These are phyloP conservation scores for Drosophila murphyi DNA, from an alignment of 1,140 invertebrate genomes.

Conservation along the genomic window DNA sequence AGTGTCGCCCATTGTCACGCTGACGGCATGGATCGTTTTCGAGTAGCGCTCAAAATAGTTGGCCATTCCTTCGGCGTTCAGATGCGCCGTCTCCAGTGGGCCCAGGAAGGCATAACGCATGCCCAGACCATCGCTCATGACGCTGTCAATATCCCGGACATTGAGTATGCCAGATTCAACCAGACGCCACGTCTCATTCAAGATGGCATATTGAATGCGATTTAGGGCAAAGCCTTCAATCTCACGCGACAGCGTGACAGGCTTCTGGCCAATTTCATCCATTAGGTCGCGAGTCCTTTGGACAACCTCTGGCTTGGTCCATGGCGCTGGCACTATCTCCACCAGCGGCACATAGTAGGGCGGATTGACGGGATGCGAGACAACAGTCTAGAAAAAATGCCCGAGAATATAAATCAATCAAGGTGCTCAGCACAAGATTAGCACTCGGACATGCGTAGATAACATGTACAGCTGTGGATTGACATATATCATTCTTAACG, in stretches of 20 bases:
- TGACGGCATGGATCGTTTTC: slow-evolving; percentile 91
- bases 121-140: slow-evolving; percentile 97
- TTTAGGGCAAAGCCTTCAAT: slow-evolving; percentile 97
- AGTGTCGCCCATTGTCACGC: slow-evolving; percentile 90
- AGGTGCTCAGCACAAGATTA: slow-evolving; percentile 3
- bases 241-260: slow-evolving; percentile 93
- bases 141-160: slow-evolving; percentile 95
- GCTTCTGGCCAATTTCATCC: slow-evolving; percentile 95
- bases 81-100: slow-evolving; percentile 95
- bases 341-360: slow-evolving; percentile 97
- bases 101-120: slow-evolving; percentile 98
- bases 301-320: slow-evolving; percentile 88
- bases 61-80: slow-evolving; percentile 95
- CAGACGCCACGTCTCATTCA: slow-evolving; percentile 96
- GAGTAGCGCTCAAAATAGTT: slow-evolving; percentile 88
- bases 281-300: slow-evolving; percentile 90
- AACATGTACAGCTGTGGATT: neutral
- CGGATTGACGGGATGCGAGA: slow-evolving; percentile 97
- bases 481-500: slow-evolving; percentile 22
- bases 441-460: slow-evolving; percentile 9
- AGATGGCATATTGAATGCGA: slow-evolving; percentile 97
- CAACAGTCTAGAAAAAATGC: slow-evolving; percentile 69
- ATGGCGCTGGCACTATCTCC: slow-evolving; percentile 96
- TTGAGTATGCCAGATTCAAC: slow-evolving; percentile 93
- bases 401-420: slow-evolving; percentile 5